Evolutionary conservation across 35 echinoderm and acorn worm genomes (phyloP).

Genomic region (Strongylocentrotus purpuratus): DNA sequence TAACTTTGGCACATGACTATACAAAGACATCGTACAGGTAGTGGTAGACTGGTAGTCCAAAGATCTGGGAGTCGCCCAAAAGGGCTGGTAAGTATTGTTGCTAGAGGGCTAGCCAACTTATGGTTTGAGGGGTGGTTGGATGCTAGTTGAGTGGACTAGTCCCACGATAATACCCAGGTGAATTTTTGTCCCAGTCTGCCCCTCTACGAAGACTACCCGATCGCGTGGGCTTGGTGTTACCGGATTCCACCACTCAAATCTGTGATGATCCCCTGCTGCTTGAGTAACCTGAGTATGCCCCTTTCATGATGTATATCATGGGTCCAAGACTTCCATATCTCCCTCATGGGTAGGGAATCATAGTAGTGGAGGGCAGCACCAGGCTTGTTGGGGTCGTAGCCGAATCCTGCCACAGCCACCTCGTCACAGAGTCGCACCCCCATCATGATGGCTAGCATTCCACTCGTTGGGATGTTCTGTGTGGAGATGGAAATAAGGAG

Average conservation of each 20-base stretch:
- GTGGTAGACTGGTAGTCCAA: background rate
- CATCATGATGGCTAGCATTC: conserved; percentile 76
- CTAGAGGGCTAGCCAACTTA: background rate
- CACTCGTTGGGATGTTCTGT: conserved; percentile 96
- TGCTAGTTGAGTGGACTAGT: background rate
- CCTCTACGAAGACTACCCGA: background rate
- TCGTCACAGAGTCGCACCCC: conserved; percentile 85
- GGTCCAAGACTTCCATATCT: conserved; percentile 73
- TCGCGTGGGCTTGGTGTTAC: background rate
- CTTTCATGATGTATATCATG: conserved; percentile 80
- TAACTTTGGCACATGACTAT: background rate
- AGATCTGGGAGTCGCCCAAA: background rate
- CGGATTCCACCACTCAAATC: conserved; percentile 83
- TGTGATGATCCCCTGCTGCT: conserved; percentile 82
- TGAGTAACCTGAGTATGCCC: conserved; percentile 57
- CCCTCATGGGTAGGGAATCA: conserved; percentile 79
- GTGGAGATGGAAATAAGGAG: background rate
- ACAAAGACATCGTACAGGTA: background rate
- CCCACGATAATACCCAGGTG: background rate
- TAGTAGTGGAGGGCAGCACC: conserved; percentile 90
- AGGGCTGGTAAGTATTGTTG: background rate
- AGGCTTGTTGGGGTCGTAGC: conserved; percentile 75
- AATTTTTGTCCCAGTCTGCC: background rate
- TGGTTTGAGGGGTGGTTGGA: background rate
- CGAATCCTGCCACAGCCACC: conserved; percentile 85